Conservation (phyloP, 1,140 invertebrate species). For the Drosophila ogumai region DNA sequence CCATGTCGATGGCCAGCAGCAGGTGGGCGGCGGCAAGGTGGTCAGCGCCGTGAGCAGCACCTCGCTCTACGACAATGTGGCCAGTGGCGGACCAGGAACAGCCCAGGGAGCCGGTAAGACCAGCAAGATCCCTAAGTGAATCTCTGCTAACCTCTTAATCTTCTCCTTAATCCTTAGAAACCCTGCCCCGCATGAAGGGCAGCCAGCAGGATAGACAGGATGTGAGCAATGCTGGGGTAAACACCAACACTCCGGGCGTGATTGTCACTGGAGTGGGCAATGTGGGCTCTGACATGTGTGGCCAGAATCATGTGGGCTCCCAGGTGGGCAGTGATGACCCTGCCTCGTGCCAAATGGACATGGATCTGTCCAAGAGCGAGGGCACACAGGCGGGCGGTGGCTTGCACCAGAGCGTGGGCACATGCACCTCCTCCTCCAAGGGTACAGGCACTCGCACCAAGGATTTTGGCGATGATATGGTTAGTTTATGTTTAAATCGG, state of each 20-base stretch:
- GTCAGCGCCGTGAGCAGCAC: conserved; percentile 93
- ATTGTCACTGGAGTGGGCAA: conserved; percentile 74
- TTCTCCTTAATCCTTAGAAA: conserved; percentile 53
- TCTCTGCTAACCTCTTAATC: not conserved
- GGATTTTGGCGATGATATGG: conserved; percentile 84
- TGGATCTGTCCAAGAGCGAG: conserved; percentile 89
- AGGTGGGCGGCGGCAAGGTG: conserved; percentile 86
- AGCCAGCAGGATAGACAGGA: conserved; percentile 86
- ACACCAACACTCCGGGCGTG: conserved; percentile 68
- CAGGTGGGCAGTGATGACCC: conserved; percentile 83
- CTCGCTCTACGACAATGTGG: conserved; percentile 95
- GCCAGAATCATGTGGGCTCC: conserved; percentile 86
- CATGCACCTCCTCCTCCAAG: conserved; percentile 84
- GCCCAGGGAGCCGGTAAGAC: conserved; percentile 61
- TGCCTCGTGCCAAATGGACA: conserved; percentile 80
- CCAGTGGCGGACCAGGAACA: conserved; percentile 84
- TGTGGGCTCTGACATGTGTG: conserved; percentile 80
- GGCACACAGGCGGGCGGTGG: conserved; percentile 92
- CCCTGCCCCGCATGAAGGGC: conserved; percentile 87
- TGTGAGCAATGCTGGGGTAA: conserved; percentile 87
- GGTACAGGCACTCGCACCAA: conserved; percentile 87
- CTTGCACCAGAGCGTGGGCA: conserved; percentile 85
- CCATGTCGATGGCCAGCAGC: conserved; percentile 66
- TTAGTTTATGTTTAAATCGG: conserved; percentile 24
- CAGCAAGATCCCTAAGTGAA: not conserved